These are phyloP conservation scores for Sterna hirundo DNA, from an alignment of 2,113 vertebrate species.

Conservation along the genomic window DNA sequence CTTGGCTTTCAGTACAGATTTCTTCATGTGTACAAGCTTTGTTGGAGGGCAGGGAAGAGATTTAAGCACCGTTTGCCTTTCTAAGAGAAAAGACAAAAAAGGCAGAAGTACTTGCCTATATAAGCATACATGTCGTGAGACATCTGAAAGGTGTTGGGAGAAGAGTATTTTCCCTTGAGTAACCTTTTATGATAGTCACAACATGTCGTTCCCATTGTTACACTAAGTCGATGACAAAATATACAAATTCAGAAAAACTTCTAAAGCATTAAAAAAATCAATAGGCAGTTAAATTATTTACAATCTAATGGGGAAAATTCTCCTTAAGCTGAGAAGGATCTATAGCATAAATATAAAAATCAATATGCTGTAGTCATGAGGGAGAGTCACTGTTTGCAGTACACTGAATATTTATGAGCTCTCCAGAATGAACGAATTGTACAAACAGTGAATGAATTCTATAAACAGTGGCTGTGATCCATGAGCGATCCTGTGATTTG, in stretches of 20 bases:
- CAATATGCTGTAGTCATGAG: background rate
- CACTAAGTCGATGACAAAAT: background rate
- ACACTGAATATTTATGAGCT: background rate
- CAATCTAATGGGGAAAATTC: background rate
- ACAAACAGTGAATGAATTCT: background rate
- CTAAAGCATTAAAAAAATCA: conserved; percentile 15
- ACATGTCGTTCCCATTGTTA: background rate
- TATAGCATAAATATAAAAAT: conserved; percentile 7
- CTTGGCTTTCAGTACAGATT: background rate
- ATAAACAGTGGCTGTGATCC: background rate
- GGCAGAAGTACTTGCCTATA: background rate
- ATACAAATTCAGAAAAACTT: background rate
- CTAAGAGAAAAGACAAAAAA: background rate
- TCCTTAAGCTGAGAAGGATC: background rate
- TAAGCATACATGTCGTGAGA: background rate
- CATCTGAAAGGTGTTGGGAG: background rate
- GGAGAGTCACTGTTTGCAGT: background rate
- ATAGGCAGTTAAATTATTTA: conserved; percentile 13
- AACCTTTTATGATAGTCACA: background rate
- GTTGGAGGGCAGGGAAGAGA: background rate
- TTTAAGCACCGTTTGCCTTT: background rate
- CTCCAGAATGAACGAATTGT: background rate
- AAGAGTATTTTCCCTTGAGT: background rate
- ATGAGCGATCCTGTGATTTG: background rate
- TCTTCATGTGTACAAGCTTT: background rate